Evolutionary conservation across 1,140 invertebrate species (phyloP), one percentile per base, ranked within the genome.

Genomic region (Sitophilus oryzae): DNA sequence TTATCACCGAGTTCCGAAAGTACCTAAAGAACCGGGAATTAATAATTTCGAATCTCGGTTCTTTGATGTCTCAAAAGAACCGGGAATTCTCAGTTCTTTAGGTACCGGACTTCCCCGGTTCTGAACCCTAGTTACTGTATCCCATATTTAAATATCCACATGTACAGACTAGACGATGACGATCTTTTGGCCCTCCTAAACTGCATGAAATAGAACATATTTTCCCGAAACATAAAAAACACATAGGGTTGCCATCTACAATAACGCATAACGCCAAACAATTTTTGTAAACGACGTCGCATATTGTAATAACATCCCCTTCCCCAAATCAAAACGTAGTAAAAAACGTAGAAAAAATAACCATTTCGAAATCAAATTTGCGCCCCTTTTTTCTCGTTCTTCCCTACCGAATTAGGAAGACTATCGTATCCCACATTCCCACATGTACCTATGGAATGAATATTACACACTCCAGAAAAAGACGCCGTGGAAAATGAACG

Each of bases 81-180:
- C n/a, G n/a, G n/a, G n/a, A n/a, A n/a, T n/a, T n/a, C n/a, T n/a
- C n/a, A n/a, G n/a, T n/a, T n/a, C n/a, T n/a, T n/a, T n/a, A n/a
- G n/a, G n/a, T n/a, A n/a, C n/a, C n/a, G n/a, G n/a, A n/a, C n/a
- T n/a, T n/a, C n/a, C n/a, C n/a, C n/a, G n/a, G n/a, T n/a, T n/a
- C n/a, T n/a, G n/a, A n/a, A n/a, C n/a, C n/a, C n/a, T 35, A 45
- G n/a, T n/a, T n/a, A n/a, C n/a, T n/a, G n/a, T n/a, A n/a, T 38
- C 19, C 21, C 46, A 49, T 48, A 51, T 11, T 19, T 11, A 52
- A 22, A 21, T 40, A 65, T 61, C 61, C 63, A 58, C 58, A 65
- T 63, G 47, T 65, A 65, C 25, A 62, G 58, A 34, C 61, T 65
- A 8, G 63, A 56, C 20, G 61, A 61, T 3, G 63, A 65, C 0